Base-by-base conservation (phyloP, 35 echinoderm and acorn worm genomes). In the Nesometra sesokonis region DNA sequence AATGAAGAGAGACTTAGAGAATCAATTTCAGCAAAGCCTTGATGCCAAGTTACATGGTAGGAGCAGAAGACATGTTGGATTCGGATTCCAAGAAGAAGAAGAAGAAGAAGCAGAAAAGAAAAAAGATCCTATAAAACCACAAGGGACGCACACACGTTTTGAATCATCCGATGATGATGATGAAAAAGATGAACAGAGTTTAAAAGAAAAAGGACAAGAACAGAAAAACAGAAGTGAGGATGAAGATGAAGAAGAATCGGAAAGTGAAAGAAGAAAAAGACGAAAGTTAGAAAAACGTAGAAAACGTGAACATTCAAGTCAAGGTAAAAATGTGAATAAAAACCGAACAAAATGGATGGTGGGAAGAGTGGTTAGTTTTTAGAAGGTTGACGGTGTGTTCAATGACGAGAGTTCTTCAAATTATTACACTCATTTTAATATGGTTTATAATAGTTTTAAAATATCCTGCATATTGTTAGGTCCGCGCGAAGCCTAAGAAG, bases 1-100 rank as follows among this genome's bases (percentile, higher is more conserved):
- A 30, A 83, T 83, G 33, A 1, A 83, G 35, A 38, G 1, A 83
- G 36, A 83, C 0, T 37, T 83, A 39, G 33, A 83, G 32, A 83
- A 9, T 35, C 81, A 83, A n/a, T 83, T 37, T 38, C 33, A 83
- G 38, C 34, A 83, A 19, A 37, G 34, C 21, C 81, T 83, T 35
- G 33, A 35, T 39, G 81, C 34, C 0, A 83, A 83, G 27, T 38
- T 83, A 35, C 0, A 34, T 38, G 81, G 81, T 5, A 37, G 81
- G 30, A 83, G 34, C 9, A 83, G 35, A 38, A 34, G 81, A 39
- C 81, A 39, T 83, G 81, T 83, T 30, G 81, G 81, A n/a, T 83
- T 83, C 7, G 81, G 81, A 23, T 83, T 83, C 32, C 34, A 30
- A 11, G 81, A 83, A 11, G 81, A 83, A 83, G 81, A 83, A 38